Evolutionary conservation across 2,113 vertebrate species (phyloP), one percentile per base, ranked within the genome.

Genomic region (Conger conger): DNA sequence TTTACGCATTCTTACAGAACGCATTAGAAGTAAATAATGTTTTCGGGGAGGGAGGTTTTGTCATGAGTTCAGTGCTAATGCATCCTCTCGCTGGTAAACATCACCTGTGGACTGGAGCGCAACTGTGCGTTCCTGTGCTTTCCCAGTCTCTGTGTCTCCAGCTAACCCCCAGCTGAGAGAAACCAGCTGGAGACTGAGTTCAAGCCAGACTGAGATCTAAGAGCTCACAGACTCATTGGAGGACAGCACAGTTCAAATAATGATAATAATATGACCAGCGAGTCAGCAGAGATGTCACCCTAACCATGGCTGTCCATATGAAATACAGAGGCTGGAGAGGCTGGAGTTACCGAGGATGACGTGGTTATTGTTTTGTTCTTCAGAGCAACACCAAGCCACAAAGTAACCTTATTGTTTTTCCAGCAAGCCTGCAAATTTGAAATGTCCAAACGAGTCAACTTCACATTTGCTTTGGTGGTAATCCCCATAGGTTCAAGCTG

Each of bases 231-330:
- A 36, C 73, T 85, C 88, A 85, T 85, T 82, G 4, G 88, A 90
- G 89, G 38, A 77, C 50, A 11, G 50, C 0, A 4, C 20, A 23
- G 18, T 5, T 63, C 2, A 84, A 80, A 84, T 87, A 88, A 42
- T 90, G 90, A 91, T 89, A 90, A 91, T 90, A 91, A 4, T 63
- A 82, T 90, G 88, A 83, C 89, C 84, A 89, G 88, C 87, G 86
- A 89, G 81, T 80, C 63, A 84, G 60, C 82, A 33, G 81, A 90
- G 79, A 81, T 76, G 86, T 89, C 45, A 76, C 80, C 23, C 57
- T 20, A 63, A 89, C 83, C 82, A 27, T n/a, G 78, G 45, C 54
- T 16, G 15, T 57, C 54, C 54, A 20, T 57, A 57, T 57, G 13
- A 57, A 57, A 57, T 18, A 57, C 11, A 57, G 18, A 57, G n/a